Evolutionary conservation across 2,797 vertebrate species (phyloP).

Genomic region (Fistularia tabacaria): DNA sequence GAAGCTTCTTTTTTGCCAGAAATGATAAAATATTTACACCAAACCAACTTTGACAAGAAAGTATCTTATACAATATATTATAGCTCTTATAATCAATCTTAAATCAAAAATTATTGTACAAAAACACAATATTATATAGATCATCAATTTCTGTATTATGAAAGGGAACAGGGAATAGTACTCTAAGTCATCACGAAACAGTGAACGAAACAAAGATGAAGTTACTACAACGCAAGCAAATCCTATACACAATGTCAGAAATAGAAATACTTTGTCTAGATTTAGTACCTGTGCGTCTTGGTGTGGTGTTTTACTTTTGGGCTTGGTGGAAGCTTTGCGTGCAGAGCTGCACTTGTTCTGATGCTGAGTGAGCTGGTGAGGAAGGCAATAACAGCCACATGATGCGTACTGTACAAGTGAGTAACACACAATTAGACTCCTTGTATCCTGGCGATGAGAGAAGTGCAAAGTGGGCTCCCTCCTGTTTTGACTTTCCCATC

Average conservation of each 20-base stretch:
- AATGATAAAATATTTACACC: no score
- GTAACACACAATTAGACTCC: conserved; percentile 78
- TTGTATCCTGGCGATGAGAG: conserved; percentile 75
- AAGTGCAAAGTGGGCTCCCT: conserved; percentile 60
- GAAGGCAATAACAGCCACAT: conserved; percentile 60
- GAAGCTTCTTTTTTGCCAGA: no score
- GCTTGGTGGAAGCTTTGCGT: conserved; percentile 26
- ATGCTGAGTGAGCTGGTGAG: conserved; percentile 24
- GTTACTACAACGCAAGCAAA: conserved; percentile 11
- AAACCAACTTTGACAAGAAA: no score
- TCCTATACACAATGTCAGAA: conserved; percentile 6
- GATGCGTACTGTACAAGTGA: conserved; percentile 65
- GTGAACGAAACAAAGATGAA: conserved; percentile 16
- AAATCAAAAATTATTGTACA: neutral
- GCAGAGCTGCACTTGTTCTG: conserved; percentile 25
- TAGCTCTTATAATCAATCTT: no score
- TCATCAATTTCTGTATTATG: neutral
- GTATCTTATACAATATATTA: no score
- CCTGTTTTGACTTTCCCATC: conserved; percentile 66
- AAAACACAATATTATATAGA: neutral
- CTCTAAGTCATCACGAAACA: no score
- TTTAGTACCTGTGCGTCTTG: neutral
- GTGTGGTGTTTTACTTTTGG: conserved; percentile 25
- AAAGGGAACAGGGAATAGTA: no score
- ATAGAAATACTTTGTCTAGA: conserved; percentile 6